phyloP scores from a whole-genome alignment of 2,797 vertebrate genomes.

The Notoglanidium macrostoma region DNA sequence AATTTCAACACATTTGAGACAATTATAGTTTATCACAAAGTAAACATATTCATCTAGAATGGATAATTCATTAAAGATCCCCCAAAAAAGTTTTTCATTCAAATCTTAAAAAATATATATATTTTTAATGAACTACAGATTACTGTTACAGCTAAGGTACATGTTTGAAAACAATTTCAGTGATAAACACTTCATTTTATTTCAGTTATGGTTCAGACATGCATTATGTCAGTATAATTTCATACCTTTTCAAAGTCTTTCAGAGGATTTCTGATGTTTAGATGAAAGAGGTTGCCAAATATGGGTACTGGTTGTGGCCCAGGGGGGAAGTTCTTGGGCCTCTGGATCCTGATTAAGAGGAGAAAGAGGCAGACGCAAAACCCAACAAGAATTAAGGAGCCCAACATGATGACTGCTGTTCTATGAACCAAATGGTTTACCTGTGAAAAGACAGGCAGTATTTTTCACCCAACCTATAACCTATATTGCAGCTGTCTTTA shows the following conservation, averaged over 20 bases:
- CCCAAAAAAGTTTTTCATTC: neutral
- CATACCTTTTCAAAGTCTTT: constrained; percentile 58
- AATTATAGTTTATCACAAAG: neutral
- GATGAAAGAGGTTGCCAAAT: constrained; percentile 58
- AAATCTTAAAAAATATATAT: neutral
- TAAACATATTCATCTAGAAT: neutral
- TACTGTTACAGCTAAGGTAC: neutral
- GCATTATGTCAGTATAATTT: neutral
- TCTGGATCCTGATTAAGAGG: constrained; percentile 45
- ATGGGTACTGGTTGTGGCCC: constrained; percentile 58
- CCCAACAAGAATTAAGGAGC: constrained; percentile 48
- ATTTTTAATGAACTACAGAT: no score
- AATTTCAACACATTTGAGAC: neutral
- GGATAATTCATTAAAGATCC: neutral
- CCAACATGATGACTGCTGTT: constrained; percentile 33
- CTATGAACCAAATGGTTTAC: no score
- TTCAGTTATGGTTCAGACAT: neutral
- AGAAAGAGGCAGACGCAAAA: constrained; percentile 49
- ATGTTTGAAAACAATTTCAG: neutral
- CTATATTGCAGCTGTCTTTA: neutral
- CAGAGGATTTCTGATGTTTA: constrained; percentile 55
- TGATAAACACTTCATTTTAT: neutral
- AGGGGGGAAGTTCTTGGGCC: constrained; percentile 61
- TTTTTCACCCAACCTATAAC: neutral
- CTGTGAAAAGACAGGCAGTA: neutral